Conservation (phyloP, 2,888 invertebrate genomes). For the Cepaea hortensis region DNA sequence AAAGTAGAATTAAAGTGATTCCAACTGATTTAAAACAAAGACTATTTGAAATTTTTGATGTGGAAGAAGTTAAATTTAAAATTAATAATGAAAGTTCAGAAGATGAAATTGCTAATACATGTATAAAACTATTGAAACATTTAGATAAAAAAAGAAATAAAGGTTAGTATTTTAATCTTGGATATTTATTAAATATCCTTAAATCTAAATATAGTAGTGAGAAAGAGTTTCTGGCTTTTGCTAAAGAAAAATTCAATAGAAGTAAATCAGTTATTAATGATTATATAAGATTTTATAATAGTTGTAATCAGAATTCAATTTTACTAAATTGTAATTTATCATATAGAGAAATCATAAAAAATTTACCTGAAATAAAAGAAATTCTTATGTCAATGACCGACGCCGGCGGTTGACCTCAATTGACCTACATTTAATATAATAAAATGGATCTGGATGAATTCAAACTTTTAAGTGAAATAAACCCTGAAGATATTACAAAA, state of each 20-base stretch:
- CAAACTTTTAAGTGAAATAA: conserved; percentile 2
- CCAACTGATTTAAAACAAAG: background rate
- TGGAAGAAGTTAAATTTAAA: conserved; percentile 21
- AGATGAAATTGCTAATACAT: conserved; percentile 9
- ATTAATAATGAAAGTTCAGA: conserved; percentile 19
- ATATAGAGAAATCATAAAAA: conserved; percentile 21
- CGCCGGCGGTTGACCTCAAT: background rate
- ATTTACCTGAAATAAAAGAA: conserved; percentile 14
- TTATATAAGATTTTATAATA: conserved; percentile 16
- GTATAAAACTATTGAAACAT: conserved; percentile 17
- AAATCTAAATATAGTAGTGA: conserved; percentile 2
- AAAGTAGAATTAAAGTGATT: background rate
- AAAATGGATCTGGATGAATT: background rate
- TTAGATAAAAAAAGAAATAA: conserved; percentile 30
- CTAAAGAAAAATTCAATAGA: conserved; percentile 29
- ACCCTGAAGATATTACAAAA: conserved; percentile 2
- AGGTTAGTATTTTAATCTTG: conserved; percentile 26
- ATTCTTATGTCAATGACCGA: background rate
- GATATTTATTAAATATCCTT: conserved; percentile 18
- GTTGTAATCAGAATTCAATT: background rate
- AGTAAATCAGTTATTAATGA: conserved; percentile 23
- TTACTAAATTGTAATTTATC: conserved; percentile 18
- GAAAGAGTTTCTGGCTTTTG: conserved; percentile 17
- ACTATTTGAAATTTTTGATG: conserved; percentile 2
- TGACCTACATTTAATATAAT: background rate